These are phyloP conservation scores for Mugil cephalus DNA, from an alignment of 2,113 vertebrate species.

Conservation along the genomic window DNA sequence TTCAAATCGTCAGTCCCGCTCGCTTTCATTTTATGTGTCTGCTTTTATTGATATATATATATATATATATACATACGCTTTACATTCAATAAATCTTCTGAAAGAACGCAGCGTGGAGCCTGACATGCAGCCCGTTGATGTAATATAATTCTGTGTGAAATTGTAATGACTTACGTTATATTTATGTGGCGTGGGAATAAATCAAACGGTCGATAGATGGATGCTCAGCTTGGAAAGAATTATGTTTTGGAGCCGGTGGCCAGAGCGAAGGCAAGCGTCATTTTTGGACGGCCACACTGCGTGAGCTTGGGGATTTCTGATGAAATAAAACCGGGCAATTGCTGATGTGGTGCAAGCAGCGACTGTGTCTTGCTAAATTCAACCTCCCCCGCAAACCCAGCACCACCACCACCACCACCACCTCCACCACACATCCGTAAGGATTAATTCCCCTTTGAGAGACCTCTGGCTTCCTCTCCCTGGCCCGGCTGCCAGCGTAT, in stretches of 20 bases:
- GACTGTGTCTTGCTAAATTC: slow-evolving; percentile 18
- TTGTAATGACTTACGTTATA: slow-evolving; percentile 34
- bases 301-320: slow-evolving; percentile 24
- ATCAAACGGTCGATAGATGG: slow-evolving; percentile 11
- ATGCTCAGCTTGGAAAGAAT: slow-evolving; percentile 32
- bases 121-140: slow-evolving; percentile 17
- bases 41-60: slow-evolving; percentile 15
- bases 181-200: slow-evolving; percentile 25
- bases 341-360: slow-evolving; percentile 48
- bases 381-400: not conserved
- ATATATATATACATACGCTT: slow-evolving; percentile 11
- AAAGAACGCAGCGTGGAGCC: not conserved
- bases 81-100: slow-evolving; percentile 20
- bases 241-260: slow-evolving; percentile 4
- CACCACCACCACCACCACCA: not conserved
- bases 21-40: not conserved
- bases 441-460: slow-evolving; percentile 61
- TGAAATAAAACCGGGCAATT: slow-evolving; percentile 46
- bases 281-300: not conserved
- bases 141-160: slow-evolving; percentile 26
- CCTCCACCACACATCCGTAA: not conserved
- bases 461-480: slow-evolving; percentile 45
- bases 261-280: slow-evolving; percentile 25
- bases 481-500: slow-evolving; percentile 46
- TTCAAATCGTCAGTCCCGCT: not conserved